A percentile compares a stretch with the other conserved stretches of the same genome.
phyloP scores from a whole-genome alignment of 2,113 vertebrate species.

The Sprattus sprattus region DNA sequence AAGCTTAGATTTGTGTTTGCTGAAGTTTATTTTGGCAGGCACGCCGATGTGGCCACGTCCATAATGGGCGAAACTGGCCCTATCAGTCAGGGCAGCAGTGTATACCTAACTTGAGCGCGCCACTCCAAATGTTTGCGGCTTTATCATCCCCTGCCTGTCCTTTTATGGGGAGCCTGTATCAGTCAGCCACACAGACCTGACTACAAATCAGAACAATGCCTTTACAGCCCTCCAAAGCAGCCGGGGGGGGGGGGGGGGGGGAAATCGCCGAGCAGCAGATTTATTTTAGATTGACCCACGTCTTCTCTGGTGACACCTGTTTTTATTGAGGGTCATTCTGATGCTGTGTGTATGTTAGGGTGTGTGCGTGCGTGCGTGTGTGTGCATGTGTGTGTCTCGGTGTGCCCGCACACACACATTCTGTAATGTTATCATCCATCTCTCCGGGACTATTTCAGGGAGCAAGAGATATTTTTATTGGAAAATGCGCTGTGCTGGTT shows the following conservation, averaged over 20 bases:
- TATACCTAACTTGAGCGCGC: background rate
- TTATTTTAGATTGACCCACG: constrained; percentile 11
- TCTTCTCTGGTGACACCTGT: background rate
- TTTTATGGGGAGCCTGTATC: constrained; percentile 12
- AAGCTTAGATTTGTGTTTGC: background rate
- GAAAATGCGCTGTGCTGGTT: background rate
- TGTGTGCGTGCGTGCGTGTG: background rate
- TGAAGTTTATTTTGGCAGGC: constrained; percentile 10
- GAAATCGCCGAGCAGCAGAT: background rate
- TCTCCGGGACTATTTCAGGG: background rate
- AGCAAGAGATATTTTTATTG: constrained; percentile 7
- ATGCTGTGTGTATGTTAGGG: background rate
- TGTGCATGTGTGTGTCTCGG: background rate
- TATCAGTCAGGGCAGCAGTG: background rate
- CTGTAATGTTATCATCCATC: constrained; percentile 13
- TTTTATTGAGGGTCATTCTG: constrained; percentile 9
- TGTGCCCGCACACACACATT: background rate
- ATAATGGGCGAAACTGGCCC: background rate
- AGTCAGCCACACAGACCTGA: background rate
- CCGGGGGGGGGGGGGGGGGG: background rate
- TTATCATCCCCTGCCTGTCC: background rate
- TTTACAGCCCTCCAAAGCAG: background rate
- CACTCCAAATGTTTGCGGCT: background rate
- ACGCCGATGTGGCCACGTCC: background rate
- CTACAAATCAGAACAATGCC: constrained; percentile 25